Evolutionary conservation across 2,888 invertebrate species (phyloP).

Genomic region (Baccha elongata): DNA sequence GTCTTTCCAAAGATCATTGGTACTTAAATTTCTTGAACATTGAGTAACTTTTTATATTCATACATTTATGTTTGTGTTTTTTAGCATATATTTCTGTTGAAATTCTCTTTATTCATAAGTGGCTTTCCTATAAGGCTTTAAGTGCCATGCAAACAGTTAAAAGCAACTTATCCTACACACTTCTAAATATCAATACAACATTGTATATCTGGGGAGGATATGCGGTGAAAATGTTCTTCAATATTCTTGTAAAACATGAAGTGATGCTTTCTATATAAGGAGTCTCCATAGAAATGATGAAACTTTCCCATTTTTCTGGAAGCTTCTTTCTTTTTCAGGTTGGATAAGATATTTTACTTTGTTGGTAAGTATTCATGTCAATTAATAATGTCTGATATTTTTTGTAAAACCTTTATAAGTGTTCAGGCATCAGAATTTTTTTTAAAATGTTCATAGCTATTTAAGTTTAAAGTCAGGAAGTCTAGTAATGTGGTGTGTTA

Average conservation of each 20-base stretch:
- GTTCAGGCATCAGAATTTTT: neutral
- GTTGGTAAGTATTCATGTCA: slow-evolving; percentile 3
- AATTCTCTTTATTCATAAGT: slow-evolving; percentile 11
- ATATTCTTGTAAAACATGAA: neutral
- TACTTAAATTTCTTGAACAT: neutral
- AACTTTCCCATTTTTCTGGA: neutral
- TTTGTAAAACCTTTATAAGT: slow-evolving; percentile 3
- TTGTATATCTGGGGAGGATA: neutral
- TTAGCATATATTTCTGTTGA: neutral
- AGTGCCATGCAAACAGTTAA: slow-evolving; percentile 40
- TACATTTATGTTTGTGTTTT: neutral
- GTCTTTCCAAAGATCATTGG: neutral
- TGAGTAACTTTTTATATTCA: slow-evolving; percentile 5
- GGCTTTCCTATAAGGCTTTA: slow-evolving; percentile 1
- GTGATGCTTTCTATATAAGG: slow-evolving; percentile 4
- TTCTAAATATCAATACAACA: slow-evolving; percentile 32
- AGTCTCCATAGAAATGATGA: neutral
- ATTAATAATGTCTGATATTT: slow-evolving; percentile 5
- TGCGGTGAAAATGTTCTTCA: slow-evolving; percentile 12
- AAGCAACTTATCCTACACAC: slow-evolving; percentile 31
- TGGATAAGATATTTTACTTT: neutral
- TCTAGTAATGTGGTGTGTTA: too few relatives aligned
- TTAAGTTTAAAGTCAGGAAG: too few relatives aligned
- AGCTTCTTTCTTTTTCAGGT: neutral
- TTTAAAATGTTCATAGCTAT: too few relatives aligned